Conservation (phyloP, 2,113 vertebrate species). For the Nesoenas mayeri region DNA sequence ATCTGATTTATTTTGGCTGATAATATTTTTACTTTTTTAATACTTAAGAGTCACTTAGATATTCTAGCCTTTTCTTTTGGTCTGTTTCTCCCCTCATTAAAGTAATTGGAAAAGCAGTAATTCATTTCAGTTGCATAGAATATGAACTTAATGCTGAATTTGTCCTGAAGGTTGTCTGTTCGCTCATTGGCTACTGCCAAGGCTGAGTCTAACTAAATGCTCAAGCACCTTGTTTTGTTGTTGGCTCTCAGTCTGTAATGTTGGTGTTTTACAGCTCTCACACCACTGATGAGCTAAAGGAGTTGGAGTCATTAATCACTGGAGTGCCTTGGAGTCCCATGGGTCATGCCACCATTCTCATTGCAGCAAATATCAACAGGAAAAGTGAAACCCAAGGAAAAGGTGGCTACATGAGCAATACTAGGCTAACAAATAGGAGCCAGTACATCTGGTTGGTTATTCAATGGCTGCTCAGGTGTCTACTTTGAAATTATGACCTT, state of each 20-base stretch:
- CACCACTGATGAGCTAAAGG: background rate
- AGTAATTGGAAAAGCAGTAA: background rate
- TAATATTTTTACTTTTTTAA: background rate
- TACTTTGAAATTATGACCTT: background rate
- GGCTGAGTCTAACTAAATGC: background rate
- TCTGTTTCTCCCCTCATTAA: background rate
- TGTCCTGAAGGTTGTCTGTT: background rate
- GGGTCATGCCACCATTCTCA: background rate
- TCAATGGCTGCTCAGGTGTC: background rate
- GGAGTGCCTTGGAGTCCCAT: background rate
- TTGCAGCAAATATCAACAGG: background rate
- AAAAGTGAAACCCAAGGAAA: background rate
- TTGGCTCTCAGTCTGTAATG: rapidly evolving
- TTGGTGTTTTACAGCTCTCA: background rate
- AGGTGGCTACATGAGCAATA: background rate
- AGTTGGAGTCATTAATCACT: background rate
- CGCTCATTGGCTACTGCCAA: background rate
- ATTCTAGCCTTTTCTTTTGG: background rate
- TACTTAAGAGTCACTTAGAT: background rate
- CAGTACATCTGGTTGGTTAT: background rate
- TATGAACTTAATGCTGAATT: background rate
- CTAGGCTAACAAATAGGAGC: background rate
- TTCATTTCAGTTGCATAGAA: background rate
- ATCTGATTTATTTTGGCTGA: background rate
- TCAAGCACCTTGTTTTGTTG: background rate